These are phyloP conservation scores for Hephaestus fuliginosus DNA, from an alignment of 2,797 vertebrate genomes.

Conservation along the genomic window DNA sequence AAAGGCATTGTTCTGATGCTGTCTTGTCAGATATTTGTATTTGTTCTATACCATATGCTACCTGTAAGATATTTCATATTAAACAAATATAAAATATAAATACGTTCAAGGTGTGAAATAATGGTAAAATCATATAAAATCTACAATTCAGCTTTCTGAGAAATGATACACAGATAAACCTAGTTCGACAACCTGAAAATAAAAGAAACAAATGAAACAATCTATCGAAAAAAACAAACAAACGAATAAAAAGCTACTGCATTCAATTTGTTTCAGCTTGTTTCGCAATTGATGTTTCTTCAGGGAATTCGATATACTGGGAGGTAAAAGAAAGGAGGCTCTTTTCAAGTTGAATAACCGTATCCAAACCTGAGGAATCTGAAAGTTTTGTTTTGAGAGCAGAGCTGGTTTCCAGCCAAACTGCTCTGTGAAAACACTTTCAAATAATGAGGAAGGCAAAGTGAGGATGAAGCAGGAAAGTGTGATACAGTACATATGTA, in stretches of 20 bases:
- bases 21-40: background rate
- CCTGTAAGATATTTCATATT: background rate
- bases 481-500: background rate
- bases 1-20: background rate
- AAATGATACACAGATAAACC: background rate
- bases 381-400: background rate
- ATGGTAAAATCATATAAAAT: background rate
- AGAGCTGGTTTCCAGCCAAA: background rate
- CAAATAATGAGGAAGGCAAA: background rate
- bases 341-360: background rate
- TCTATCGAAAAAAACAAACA: background rate
- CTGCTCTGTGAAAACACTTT: background rate
- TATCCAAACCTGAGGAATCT: constrained; percentile 10
- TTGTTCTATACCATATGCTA: background rate
- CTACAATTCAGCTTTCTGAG: background rate
- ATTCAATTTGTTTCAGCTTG: constrained; percentile 27
- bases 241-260: background rate
- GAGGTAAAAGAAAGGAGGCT: background rate
- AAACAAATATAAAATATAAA: background rate
- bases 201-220: background rate
- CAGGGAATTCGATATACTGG: background rate
- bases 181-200: background rate
- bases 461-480: background rate
- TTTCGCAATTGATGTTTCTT: constrained; percentile 25
- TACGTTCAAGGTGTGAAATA: background rate